Base-by-base conservation (phyloP, 2,888 invertebrate species). In the Acanthococcus lagerstroemiae region DNA sequence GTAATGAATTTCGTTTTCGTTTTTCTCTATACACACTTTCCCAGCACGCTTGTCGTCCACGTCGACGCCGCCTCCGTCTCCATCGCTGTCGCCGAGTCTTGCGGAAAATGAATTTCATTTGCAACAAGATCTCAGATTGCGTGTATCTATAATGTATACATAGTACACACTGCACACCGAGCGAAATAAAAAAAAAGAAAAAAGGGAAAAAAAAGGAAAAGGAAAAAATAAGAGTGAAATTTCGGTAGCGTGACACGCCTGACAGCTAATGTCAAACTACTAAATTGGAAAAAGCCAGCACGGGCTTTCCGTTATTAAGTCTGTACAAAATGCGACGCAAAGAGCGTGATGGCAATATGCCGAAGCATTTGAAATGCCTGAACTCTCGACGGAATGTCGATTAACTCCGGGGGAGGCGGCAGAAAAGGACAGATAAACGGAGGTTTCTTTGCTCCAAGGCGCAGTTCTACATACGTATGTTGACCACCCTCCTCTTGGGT, bases 241-340 rank as follows among this genome's bases (percentile, higher is more conserved):
- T 61, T 48, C 37, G 50, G 27, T 27, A 52, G 52, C 52, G 61
- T 48, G 45, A 50, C 48, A 50, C 52, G 61, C 61, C 52, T 61
- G 61, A 61, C 61, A 61, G 61, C 61, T 61, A 27, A 61, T 61
- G 61, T 61, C 61, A 61, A 61, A 61, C 61, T 61, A 48, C 52
- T 61, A 61, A 61, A 61, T 61, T 61, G 61, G 61, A 50, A 61
- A 61, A 61, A 61, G 52, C 61, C 17, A 50, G 52, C 21, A 24
- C n/a, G 12, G 45, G 57, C 61, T 61, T 52, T 61, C 27, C 37
- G 61, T 50, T 61, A 48, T 37, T 30, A 61, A 48, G 61, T 61
- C 27, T 30, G 50, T 48, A 52, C 50, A 61, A 22, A 46, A 48
- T 57, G 37, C 26, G 25, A 26, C 45, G 46, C 26, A 46, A 46